Conservation (phyloP, 2,888 invertebrate species). For the Scotopteryx bipunctaria region DNA sequence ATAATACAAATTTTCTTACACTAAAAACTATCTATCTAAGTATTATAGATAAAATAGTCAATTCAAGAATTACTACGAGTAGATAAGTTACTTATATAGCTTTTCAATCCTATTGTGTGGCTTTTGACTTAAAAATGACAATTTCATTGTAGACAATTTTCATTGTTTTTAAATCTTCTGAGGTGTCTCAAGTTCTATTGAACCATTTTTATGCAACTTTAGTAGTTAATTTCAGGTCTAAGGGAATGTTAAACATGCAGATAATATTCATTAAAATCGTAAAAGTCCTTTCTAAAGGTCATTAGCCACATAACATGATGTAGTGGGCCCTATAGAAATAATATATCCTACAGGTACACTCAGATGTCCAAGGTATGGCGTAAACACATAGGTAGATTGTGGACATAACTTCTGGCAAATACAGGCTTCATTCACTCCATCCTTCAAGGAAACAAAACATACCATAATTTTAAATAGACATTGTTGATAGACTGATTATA, state of each 20-base stretch:
- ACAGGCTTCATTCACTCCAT: constrained; percentile 57
- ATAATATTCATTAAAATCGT: too few relatives aligned
- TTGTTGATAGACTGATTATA: not conserved
- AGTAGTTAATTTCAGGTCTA: too few relatives aligned
- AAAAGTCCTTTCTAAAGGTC: too few relatives aligned
- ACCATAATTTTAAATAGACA: too few relatives aligned
- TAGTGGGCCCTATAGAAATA: constrained; percentile 15
- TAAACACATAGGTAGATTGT: constrained; percentile 21
- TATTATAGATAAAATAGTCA: constrained; percentile 44
- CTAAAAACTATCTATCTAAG: constrained; percentile 44
- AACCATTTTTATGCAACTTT: too few relatives aligned
- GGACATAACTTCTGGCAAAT: constrained; percentile 73
- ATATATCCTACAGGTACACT: constrained; percentile 49
- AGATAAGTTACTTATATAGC: constrained; percentile 16
- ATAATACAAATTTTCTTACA: constrained; percentile 47
- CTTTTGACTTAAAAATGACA: not conserved
- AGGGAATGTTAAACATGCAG: too few relatives aligned
- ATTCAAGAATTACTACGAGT: constrained; percentile 38
- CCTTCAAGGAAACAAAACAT: not conserved
- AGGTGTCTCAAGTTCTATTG: too few relatives aligned
- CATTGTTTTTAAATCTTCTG: too few relatives aligned
- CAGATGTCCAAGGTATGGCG: constrained; percentile 48
- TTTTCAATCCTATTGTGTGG: constrained; percentile 1
- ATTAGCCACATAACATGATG: constrained; percentile 9
- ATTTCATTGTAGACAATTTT: too few relatives aligned